phyloP scores from a whole-genome alignment of 2,888 invertebrate genomes.

The Drosophila differens region DNA sequence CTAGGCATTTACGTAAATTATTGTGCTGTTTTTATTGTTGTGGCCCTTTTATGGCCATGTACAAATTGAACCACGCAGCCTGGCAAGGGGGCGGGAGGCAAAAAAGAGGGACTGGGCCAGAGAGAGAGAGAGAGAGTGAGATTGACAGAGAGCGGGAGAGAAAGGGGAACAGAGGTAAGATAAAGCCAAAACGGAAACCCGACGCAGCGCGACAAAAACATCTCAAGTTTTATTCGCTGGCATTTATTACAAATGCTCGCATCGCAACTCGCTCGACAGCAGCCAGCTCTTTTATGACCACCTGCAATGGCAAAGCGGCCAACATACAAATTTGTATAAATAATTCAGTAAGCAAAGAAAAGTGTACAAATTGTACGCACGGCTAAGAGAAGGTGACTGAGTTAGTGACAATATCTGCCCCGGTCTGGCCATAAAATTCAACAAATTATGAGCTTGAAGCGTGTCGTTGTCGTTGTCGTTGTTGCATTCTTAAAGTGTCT shows the following conservation, averaged over 20 bases:
- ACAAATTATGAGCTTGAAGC: constrained; percentile 71
- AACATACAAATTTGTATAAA: constrained; percentile 66
- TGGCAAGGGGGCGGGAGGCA: background rate
- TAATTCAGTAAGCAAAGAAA: constrained; percentile 49
- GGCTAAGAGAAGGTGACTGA: constrained; percentile 5
- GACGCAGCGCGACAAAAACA: constrained; percentile 36
- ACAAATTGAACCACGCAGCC: constrained; percentile 38
- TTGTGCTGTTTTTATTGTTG: constrained; percentile 62
- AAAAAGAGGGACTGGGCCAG: background rate
- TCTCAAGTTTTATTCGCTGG: constrained; percentile 65
- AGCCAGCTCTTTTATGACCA: constrained; percentile 57
- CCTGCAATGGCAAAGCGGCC: constrained; percentile 64
- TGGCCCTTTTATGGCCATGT: constrained; percentile 69
- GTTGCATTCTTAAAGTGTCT: constrained; percentile 40
- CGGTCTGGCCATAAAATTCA: constrained; percentile 51
- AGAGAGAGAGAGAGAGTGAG: background rate
- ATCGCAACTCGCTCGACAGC: constrained; percentile 37
- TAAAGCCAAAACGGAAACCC: constrained; percentile 39
- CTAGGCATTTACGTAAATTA: constrained; percentile 69
- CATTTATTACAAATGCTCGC: constrained; percentile 65
- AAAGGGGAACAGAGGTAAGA: constrained; percentile 1
- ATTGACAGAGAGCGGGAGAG: background rate
- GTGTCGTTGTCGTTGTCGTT: constrained; percentile 28
- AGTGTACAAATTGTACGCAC: constrained; percentile 22
- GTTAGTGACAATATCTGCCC: constrained; percentile 14